Evolutionary conservation across 2,113 vertebrate genomes (phyloP), one percentile per base, ranked within the genome.

Genomic region (Struthidea cinerea): DNA sequence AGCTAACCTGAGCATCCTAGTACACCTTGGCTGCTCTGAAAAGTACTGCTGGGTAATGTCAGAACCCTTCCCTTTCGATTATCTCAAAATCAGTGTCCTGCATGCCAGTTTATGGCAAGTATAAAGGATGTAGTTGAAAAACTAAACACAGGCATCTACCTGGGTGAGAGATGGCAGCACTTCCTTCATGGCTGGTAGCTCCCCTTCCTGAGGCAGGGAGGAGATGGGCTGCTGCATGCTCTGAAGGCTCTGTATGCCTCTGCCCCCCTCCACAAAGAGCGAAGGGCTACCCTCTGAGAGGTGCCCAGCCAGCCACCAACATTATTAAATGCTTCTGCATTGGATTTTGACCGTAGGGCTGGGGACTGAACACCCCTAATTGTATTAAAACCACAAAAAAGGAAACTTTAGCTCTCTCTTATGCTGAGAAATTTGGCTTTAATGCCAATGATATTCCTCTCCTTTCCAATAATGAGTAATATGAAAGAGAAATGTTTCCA

Each of bases 181-280:
- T 53, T 74, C 16, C 21, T 74, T 42, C 0, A 0, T 32, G 32
- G 6, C 20, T 69, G 30, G 44, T 55, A 30, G 18, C 2, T 87
- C 7, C 16, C 0, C 0, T 13, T 79, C 17, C n/a, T 46, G 28
- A 10, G 22, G 16, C 21, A 65, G 20, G 44, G 28, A 65, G 67
- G 24, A 68, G 16, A 16, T 16, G 13, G 21, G 44, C 27, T 71
- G 26, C 44, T 60, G 41, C 61, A 6, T 24, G 55, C 17, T 14
- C 26, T n/a, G 27, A 26, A 6, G 52, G 32, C 32, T 53, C 35
- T 33, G 28, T 21, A 3, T 10, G 8, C 3, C 44, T 65, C 50
- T 65, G 28, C 16, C 15, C 46, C 26, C 22, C 16, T 65, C 50
- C 44, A 44, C 44, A 44, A 69, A 35, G 32, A 24, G 18, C 24